Percentiles rank a stretch among this genome's conserved stretches.
These are phyloP conservation scores for Phymatocera aterrima DNA, from an alignment of 2,888 invertebrate species.

Conservation along the genomic window DNA sequence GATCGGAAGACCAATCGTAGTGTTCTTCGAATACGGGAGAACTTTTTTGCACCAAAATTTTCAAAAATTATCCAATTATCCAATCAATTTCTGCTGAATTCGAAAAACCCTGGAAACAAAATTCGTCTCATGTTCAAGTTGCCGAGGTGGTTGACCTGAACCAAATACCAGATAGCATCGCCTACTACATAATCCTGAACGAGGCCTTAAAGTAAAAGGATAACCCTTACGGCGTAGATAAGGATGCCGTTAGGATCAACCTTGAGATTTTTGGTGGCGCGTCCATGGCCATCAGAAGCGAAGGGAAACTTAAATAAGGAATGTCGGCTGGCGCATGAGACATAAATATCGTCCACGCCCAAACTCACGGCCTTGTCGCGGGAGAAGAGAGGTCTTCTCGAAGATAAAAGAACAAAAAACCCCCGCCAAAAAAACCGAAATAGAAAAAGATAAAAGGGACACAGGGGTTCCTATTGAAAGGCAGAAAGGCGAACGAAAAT, in stretches of 20 bases:
- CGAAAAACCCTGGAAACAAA: neutral
- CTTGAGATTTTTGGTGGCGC: conserved; percentile 28
- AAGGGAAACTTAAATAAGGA: conserved; percentile 40
- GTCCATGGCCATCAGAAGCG: conserved; percentile 23
- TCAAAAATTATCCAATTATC: neutral
- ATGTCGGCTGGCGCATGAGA: conserved; percentile 49
- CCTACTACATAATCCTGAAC: neutral
- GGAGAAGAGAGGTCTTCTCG: conserved; percentile 45
- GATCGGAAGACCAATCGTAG: too few relatives aligned
- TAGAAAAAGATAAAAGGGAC: neutral
- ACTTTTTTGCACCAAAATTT: neutral
- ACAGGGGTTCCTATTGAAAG: conserved; percentile 58
- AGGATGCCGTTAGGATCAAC: neutral
- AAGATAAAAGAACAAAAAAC: neutral
- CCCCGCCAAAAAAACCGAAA: too few relatives aligned
- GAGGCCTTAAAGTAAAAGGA: conserved; percentile 37
- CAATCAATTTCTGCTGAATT: neutral
- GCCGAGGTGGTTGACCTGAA: conserved; percentile 23
- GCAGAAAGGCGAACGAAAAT: conserved; percentile 62
- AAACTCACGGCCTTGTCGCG: conserved; percentile 52
- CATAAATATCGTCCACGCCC: conserved; percentile 67
- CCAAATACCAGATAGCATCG: conserved; percentile 25
- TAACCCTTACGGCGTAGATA: conserved; percentile 32
- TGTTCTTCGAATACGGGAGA: neutral
- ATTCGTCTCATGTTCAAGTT: neutral